Base-by-base conservation (phyloP, 2,888 invertebrate species). In the Podotricha telesiphe region DNA sequence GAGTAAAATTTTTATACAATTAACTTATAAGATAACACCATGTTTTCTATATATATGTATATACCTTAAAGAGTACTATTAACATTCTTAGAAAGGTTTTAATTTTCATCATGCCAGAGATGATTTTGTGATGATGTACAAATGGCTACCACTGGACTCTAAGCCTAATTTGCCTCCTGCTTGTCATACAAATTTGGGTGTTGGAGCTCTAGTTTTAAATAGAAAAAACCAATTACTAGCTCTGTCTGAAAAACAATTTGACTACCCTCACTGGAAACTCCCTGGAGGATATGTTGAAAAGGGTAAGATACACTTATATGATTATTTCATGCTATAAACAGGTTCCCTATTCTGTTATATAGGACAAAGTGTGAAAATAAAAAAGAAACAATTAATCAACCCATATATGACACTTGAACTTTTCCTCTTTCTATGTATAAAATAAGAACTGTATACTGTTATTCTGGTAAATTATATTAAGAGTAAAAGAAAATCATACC, bases 231-330 rank as follows among this genome's bases (percentile, higher is more conserved):
- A 98, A 84, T 83, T 99, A 62, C 92, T 99, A 67, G 96, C 97
- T 0, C 95, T 99, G 45, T 95, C 95, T 71, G 98, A 99, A 82
- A 95, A 95, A 80, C 94, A 95, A 81, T 93, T 94, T 77, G 85
- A 93, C 17, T 88, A 90, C 67, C 93, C 95, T 2, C 94, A 95
- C 79, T 98, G 98, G 98, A 99, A 99, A 88, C 91, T 98, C 10
- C 98, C 99, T 15, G 98, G 99, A 65, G 98, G 98, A 65, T 97
- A 96, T 89, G 97, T 97, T 17, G 97, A 98, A 82, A 96, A 95
- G 86, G 96, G 97, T 59, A 69, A 65, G 47, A 48, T 69, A 19
- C 0, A 20, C 11, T 56, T 40, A 45, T 17, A 15, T 19, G 10
- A 20, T 64, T 64, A 17, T 6, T n/a, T 50, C 0, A 15, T 37